Base-by-base conservation (phyloP, 1,140 invertebrate genomes). In the Drosophila subpulchrella region DNA sequence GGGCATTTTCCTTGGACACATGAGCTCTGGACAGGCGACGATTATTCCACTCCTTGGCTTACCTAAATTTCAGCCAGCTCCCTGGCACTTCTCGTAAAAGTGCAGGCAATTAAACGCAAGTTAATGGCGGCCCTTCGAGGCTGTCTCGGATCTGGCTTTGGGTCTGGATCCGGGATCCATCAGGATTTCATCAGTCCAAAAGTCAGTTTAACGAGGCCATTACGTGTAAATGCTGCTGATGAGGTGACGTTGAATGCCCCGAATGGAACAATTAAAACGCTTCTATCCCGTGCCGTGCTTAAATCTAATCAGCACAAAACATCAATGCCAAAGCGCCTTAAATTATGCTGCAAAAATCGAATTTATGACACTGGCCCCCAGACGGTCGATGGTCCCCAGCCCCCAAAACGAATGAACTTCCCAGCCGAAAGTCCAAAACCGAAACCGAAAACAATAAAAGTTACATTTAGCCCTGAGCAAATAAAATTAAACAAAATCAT, bases 191-290 rank as follows among this genome's bases (percentile, higher is more conserved):
- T 81, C 74, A 68, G 56, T 70, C 54, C 60, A 75, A 78, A 82
- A 84, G 76, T 79, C 72, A 76, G 53, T 88, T 89, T 91, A 91
- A 91, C 81, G 83, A 71, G 72, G 67, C 79, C 90, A 91, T 91
- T 91, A 91, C 84, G 90, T 91, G 90, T 91, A 91, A 91, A 91
- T 86, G 90, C 90, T 86, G 89, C 90, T 91, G 90, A 91, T 91
- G 90, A 91, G 90, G 85, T 91, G 89, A 86, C 74, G 88, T 67
- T 85, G 77, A 71, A 81, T 81, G 76, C 62, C 61, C 63, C 63
- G 80, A 55, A 50, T 58, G 42, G 44, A 74, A 70, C 83, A 79
- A 83, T 84, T 88, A 77, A 88, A 84, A 89, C 59, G 71, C 61
- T 56, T 65, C 61, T 38, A 38, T 38, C n/a, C 77, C 39, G 41